These are phyloP conservation scores for Ceratotherium simum DNA, from an alignment of 2,113 vertebrate genomes.

Conservation along the genomic window DNA sequence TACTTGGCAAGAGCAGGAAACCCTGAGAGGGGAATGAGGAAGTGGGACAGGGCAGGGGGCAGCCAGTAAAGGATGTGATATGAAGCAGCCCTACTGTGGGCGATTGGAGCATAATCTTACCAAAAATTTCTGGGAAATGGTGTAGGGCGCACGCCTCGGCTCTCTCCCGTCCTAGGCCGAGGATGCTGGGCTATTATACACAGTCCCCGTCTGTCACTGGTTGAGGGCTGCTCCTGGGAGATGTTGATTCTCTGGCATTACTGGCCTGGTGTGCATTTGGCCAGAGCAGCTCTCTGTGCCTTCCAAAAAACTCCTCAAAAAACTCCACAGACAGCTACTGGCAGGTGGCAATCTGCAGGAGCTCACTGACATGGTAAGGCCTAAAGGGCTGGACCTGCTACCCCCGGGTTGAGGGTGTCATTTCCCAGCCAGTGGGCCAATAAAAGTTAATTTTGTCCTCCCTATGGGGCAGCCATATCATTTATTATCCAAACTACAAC, in stretches of 20 bases:
- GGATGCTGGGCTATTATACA: not conserved
- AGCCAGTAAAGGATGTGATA: not conserved
- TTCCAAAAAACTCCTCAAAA: not conserved
- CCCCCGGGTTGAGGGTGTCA: not conserved
- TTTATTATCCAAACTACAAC: not conserved
- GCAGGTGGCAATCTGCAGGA: not conserved
- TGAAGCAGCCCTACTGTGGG: too few relatives aligned
- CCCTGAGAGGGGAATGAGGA: not conserved
- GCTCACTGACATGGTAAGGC: not conserved
- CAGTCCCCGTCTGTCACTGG: not conserved
- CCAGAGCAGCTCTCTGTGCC: not conserved
- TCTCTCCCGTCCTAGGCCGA: not conserved
- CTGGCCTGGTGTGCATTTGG: too few relatives aligned
- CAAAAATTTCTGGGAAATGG: not conserved
- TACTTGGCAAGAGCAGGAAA: not conserved
- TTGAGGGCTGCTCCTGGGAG: not conserved
- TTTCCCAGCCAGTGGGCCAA: not conserved
- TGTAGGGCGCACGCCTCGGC: not conserved
- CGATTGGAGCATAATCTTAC: fast-evolving
- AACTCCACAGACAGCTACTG: not conserved
- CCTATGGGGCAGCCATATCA: too few relatives aligned
- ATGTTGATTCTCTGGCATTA: too few relatives aligned
- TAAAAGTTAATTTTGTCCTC: not conserved
- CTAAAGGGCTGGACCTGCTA: not conserved
- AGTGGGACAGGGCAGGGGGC: not conserved